Evolutionary conservation across 2,113 vertebrate genomes (phyloP), one percentile per base, ranked within the genome.

Genomic region (Myxocyprinus asiaticus): DNA sequence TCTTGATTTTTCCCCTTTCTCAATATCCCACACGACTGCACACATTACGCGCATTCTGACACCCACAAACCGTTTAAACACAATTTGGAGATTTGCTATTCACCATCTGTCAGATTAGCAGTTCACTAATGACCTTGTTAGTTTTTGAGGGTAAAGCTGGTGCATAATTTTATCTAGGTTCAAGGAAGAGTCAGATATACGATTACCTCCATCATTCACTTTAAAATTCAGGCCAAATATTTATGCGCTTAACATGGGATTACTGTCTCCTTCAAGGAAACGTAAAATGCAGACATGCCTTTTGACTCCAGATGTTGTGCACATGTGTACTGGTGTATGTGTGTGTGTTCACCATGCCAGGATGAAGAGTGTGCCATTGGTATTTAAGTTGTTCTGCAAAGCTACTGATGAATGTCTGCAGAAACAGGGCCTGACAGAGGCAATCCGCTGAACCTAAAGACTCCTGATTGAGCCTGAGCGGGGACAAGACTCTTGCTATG

Each of bases 371-470:
- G 81, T 81, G 86, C 69, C 76, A 73, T 48, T 45, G 22, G 14
- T 76, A 53, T 47, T 70, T 48, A 56, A 50, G 71, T 61, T 76
- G 71, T 80, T 62, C 84, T 53, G 17, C 85, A 81, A 83, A 83
- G 76, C 82, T 82, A 77, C 86, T 81, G 80, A 89, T 84, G 86
- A 84, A 82, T 83, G 81, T 83, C 86, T 80, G 79, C 87, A 87
- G 70, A 86, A 90, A 91, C 86, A 89, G 85, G 82, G 67, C 74
- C 77, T 77, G 74, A 68, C 76, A 55, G 62, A 58, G 11, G 8
- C 17, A n/a, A 48, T 55, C 15, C 44, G 22, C 76, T 51, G 66
- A 78, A 82, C 53, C 76, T 62, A 50, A 56, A 74, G 61, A 61
- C 76, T 79, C 51, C n/a, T 67, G 51, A 74, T 74, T 74, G 62